phyloP scores from a whole-genome alignment of 2,113 vertebrate species.

The Hippoglossus stenolepis region DNA sequence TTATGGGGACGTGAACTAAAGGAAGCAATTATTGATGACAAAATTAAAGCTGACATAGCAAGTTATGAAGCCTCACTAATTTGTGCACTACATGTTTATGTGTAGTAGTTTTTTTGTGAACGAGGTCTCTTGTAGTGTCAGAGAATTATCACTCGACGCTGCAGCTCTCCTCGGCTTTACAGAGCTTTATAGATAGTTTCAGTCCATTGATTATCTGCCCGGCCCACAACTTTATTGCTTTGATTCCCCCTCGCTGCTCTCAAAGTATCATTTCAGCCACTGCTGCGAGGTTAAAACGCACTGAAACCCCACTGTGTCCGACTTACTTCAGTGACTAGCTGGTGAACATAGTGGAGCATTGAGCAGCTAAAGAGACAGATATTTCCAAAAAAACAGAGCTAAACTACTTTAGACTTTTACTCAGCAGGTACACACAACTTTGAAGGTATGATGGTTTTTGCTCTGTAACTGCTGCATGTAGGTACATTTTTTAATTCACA shows the following conservation, averaged over 20 bases:
- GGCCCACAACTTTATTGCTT: neutral
- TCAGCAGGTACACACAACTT: neutral
- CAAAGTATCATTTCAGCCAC: neutral
- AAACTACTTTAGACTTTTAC: no score
- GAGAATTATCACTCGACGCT: neutral
- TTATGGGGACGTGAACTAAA: neutral
- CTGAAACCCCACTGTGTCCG: neutral
- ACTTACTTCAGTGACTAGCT: neutral
- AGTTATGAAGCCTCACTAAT: neutral
- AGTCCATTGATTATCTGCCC: constrained; percentile 7
- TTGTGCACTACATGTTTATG: neutral
- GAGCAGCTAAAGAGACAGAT: neutral
- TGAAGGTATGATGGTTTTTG: no score
- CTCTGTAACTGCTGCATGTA: no score
- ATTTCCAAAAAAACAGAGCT: neutral
- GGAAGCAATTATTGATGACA: neutral
- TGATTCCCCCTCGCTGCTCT: neutral
- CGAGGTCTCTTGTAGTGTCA: neutral
- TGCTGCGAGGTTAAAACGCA: neutral
- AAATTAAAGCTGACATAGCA: constrained; percentile 1
- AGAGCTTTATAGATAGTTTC: neutral
- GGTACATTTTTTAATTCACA: neutral
- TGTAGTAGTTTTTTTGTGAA: neutral
- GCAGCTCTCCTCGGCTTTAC: neutral
- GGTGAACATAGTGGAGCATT: neutral